Evolutionary conservation across 2,888 invertebrate genomes (phyloP), one percentile per base, ranked within the genome.

Genomic region (Cybosia mesomella): DNA sequence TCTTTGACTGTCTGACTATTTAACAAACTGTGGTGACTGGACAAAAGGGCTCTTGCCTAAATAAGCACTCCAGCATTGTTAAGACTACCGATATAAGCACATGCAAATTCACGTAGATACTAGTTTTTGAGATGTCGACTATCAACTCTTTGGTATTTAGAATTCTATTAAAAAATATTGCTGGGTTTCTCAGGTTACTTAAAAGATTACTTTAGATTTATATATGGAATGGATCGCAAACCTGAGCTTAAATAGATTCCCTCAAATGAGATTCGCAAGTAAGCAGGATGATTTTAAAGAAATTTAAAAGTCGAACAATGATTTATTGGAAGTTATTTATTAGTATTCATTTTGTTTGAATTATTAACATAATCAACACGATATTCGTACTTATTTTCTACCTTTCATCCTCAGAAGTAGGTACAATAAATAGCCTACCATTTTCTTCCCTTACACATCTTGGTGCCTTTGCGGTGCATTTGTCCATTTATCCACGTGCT

Each of bases 1-100:
- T 63, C 63, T 63, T 63, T 63, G 63, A 63, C 63, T 63, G 63
- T 63, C 63, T 63, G 63, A 54, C 63, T 63, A 34, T 53, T 63
- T 53, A 54, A 11, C 28, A 49, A 63, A 63, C 63, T 63, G 43
- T 32, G 36, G 58, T 49, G 57, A 32, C n/a, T 34, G 21, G 34
- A 34, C 22, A 54, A 54, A 36, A 49, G 34, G 39, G 10, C 22
- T 62, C 53, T 32, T 49, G 49, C 18, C 49, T 49, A 49, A 49
- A 49, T n/a, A 49, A 49, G 34, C 9, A 58, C 24, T 55, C 18
- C 15, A 55, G 22, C 18, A 55, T 55, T 58, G 32, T 32, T 32
- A 58, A n/a, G 28, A 34, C n/a, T n/a, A n/a, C 58, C 18, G 15
- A 55, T 55, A 28, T 24, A 9, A 49, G 49, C 7, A 57, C 8